Conservation (phyloP, 37 sponge, comb jelly and placozoan genomes). For the Dysidea cf. avara region DNA sequence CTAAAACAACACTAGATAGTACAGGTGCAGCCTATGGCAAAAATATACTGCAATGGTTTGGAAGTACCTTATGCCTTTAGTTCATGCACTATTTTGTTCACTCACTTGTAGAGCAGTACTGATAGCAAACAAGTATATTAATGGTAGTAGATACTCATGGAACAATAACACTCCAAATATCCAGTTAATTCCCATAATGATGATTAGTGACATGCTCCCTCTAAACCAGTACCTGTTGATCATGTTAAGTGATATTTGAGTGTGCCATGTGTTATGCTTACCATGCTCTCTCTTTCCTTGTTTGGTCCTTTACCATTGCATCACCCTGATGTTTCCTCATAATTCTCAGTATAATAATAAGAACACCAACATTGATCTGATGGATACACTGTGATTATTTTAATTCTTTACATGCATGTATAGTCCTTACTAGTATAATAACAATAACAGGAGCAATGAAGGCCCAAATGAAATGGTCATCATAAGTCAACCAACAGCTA, state of each 20-base stretch:
- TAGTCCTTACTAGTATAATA: neutral
- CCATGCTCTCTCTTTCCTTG: neutral
- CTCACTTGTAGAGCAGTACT: slow-evolving; percentile 39
- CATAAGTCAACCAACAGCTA: slow-evolving; percentile 3
- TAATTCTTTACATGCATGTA: neutral
- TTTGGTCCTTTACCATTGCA: neutral
- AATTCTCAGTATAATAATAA: slow-evolving; percentile 36
- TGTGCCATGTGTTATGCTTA: neutral
- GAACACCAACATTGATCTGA: slow-evolving; percentile 46
- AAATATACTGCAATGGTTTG: no score
- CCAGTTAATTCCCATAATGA: no score
- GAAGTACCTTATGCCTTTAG: no score
- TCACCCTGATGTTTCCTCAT: slow-evolving; percentile 32
- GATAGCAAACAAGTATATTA: slow-evolving; percentile 47
- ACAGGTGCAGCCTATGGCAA: no score
- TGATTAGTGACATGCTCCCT: slow-evolving; percentile 23
- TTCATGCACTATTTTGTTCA: neutral
- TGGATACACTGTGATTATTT: neutral
- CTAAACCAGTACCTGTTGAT: slow-evolving; percentile 45
- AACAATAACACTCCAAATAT: no score
- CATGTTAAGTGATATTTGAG: neutral
- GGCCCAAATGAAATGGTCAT: no score
- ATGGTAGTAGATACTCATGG: slow-evolving; percentile 12
- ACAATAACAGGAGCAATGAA: slow-evolving; percentile 16
- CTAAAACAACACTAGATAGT: no score